Evolutionary conservation across 2,113 vertebrate genomes (phyloP).

Genomic region (Siphamia tubifer): DNA sequence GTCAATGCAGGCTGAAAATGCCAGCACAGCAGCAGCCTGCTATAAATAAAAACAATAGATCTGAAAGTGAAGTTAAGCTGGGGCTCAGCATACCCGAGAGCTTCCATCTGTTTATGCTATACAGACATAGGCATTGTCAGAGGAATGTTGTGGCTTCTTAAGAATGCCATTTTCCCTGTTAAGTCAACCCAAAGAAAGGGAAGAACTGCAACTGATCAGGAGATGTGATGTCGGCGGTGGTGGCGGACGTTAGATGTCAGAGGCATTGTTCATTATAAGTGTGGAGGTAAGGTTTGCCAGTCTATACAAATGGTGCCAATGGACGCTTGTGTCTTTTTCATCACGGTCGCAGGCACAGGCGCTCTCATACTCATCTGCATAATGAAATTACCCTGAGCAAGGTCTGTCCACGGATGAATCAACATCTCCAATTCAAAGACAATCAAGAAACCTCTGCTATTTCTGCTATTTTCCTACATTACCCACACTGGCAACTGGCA

Average conservation of each 20-base stretch:
- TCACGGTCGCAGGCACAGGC: constrained; percentile 5
- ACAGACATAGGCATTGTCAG: constrained; percentile 63
- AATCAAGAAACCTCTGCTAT: constrained; percentile 38
- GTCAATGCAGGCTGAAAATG: constrained; percentile 17
- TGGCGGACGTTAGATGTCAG: too few species aligned
- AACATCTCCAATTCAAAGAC: constrained; percentile 30
- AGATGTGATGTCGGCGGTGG: constrained; percentile 22
- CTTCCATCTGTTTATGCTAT: constrained; percentile 74
- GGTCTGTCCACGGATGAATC: constrained; percentile 58
- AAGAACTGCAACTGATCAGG: constrained; percentile 58
- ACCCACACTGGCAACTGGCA: constrained; percentile 8
- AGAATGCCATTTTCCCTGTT: constrained; percentile 44
- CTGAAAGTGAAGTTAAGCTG: constrained; percentile 18
- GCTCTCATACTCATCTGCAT: constrained; percentile 56
- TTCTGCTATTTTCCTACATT: constrained; percentile 15
- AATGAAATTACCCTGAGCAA: constrained; percentile 53
- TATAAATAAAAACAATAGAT: constrained; percentile 54
- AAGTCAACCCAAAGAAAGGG: constrained; percentile 53
- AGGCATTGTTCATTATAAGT: too few species aligned
- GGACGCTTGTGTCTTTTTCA: constrained; percentile 16
- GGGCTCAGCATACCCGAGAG: constrained; percentile 36
- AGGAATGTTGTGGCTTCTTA: constrained; percentile 74
- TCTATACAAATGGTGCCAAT: constrained; percentile 22
- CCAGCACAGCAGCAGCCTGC: constrained; percentile 25
- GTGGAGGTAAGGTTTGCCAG: constrained; percentile 21